These are phyloP conservation scores for Cryptotis parvus DNA, from an alignment of 2,113 vertebrate genomes.

Conservation along the genomic window DNA sequence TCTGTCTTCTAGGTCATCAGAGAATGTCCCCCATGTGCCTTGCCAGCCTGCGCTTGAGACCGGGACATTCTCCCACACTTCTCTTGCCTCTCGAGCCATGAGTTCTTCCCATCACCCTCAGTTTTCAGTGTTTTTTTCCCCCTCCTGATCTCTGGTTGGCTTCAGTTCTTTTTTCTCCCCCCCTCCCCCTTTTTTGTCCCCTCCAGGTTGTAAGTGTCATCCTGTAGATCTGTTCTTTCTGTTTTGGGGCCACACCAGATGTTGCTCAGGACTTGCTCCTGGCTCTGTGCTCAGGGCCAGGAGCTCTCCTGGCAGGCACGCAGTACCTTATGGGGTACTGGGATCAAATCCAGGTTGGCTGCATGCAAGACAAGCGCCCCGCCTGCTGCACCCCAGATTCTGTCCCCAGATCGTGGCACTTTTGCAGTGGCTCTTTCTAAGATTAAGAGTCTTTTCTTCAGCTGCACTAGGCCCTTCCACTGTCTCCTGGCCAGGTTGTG, in stretches of 20 bases:
- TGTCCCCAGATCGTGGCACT: not conserved
- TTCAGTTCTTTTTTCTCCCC: not conserved
- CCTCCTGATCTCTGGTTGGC: not conserved
- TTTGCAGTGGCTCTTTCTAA: not conserved
- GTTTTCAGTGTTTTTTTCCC: not conserved
- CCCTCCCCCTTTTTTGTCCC: not conserved
- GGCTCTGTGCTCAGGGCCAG: no score
- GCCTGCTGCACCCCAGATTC: no score
- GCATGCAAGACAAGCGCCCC: no score
- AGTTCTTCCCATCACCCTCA: not conserved
- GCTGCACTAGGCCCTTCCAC: not conserved
- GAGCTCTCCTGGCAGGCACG: no score
- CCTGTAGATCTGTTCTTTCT: not conserved
- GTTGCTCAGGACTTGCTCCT: no score
- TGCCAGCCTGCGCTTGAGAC: not conserved
- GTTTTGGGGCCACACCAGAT: no score
- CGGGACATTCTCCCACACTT: not conserved
- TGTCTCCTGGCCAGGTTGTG: not conserved
- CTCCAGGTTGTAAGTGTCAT: not conserved
- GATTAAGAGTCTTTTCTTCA: not conserved
- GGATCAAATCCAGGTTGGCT: no score
- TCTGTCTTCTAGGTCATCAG: conserved; percentile 46
- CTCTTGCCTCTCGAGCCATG: not conserved
- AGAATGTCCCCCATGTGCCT: not conserved
- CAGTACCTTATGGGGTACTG: no score